Evolutionary conservation across 2,113 vertebrate species (phyloP), one percentile per base, ranked within the genome.

Genomic region (Caretta caretta): DNA sequence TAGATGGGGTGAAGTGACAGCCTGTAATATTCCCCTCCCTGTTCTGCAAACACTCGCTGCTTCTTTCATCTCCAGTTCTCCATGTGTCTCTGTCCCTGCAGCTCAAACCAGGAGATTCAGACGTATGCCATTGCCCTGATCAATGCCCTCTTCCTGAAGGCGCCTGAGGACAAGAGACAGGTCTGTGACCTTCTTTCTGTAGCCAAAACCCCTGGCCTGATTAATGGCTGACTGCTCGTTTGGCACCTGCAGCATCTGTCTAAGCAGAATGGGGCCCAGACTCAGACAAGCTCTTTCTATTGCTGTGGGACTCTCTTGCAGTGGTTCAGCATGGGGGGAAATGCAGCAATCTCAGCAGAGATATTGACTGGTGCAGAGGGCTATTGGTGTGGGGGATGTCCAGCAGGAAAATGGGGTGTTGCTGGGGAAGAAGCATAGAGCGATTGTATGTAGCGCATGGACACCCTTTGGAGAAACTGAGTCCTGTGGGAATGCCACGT

Each of bases 101-200:
- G 99, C 96, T 99, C 99, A 94, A 99, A 99, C 98, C 99, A 99
- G 98, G 99, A 99, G 98, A 99, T 99, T 97, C 99, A 99, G 98
- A 99, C 99, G 0, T 99, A 99, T 3, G 99, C 99, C 95, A 99
- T 99, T 75, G 99, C 99, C 48, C 98, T 99, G 97, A 99, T 99
- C 98, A 99, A 99, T 3, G 99, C 99, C 46, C 99, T 99, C 80
- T 99, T 99, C 97, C 98, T 99, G 97, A 99, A 99, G 98, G 99
- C 99, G 8, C 99, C 99, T 2, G 99, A 99, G 97, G 99, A 99
- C 96, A 98, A 99, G 93, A 98, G 99, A 94, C 99, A 99, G 99
- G 99, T 99, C 93, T 96, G 99, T 98, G 87, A 53, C 93, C 87
- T 84, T 75, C 69, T 88, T 88, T 95, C 90, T 94, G 10, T 35